Evolutionary conservation across 2,888 invertebrate species (phyloP), one percentile per base, ranked within the genome.

Genomic region (Ormyrus nitidulus): DNA sequence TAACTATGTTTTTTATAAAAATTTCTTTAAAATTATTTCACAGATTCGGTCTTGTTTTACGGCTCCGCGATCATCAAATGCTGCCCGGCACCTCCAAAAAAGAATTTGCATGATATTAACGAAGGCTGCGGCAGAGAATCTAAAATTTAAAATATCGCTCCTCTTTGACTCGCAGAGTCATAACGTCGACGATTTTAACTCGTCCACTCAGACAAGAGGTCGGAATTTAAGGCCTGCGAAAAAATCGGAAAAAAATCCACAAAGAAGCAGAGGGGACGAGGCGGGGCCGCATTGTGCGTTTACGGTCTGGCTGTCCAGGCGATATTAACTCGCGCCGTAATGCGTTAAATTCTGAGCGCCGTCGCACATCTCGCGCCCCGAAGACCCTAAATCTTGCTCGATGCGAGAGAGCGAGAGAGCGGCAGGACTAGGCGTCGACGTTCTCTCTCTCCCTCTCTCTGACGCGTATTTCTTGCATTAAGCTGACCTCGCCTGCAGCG

Each of bases 251-350:
- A 58, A 44, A n/a, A 5, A 44, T n/a, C 34, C 11, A 59, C 51
- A 19, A 49, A 10, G 11, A 11, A 65, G 34, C 34, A 65, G 13
- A 65, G 49, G 19, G n/a, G 51, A 51, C 13, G 19, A 68, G 58
- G 7, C 72, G 44, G 53, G 11, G 8, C 3, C 53, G 11, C 62
- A 34, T 54, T 34, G 19, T 85, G 87, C 87, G 86, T 87, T 88
- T 87, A 86, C 86, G 84, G 82, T 86, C 87, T 87, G 85, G 84
- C 86, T 86, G 88, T 88, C 88, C 88, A 86, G 86, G 88, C 88
- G 87, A 87, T 88, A 88, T 89, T 88, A 88, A 87, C 88, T 88
- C 86, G 86, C 84, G 85, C 85, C 85, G 86, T 89, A 89, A 88
- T 87, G 88, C 88, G 88, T 85, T 88, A 87, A 89, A 88, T 87